Base-by-base conservation (phyloP, 1,140 invertebrate genomes). In the Lepidostoma basale region DNA sequence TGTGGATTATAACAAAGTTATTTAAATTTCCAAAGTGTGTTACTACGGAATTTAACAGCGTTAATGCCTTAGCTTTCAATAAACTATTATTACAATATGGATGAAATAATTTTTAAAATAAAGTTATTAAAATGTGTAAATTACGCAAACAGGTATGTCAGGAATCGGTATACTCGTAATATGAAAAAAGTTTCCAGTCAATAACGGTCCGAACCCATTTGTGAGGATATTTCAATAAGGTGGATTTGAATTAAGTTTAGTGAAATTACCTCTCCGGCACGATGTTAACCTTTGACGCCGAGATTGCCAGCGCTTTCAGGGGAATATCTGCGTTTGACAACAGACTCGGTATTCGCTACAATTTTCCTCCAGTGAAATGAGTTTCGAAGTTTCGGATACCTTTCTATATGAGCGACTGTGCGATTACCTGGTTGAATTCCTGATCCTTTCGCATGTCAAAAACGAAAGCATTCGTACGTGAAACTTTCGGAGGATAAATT, bases 271-370 rank as follows among this genome's bases (percentile, higher is more conserved):
- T 64, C 30, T 42, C 62, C 54, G 39, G 44, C 63, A 40, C 30
- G 44, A 63, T 60, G 28, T 52, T 45, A 45, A 58, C 54, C 54
- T 58, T 58, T 58, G 54, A 36, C 54, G 30, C 30, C 9, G 33
- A 36, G 30, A 39, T 39, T n/a, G n/a, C n/a, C 20, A 18, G 18
- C 20, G 14, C 18, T 39, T 58, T 16, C 39, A 25, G 44, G 14
- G 49, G 44, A 30, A 54, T 62, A 40, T 26, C 65, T 72, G 70
- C 56, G 54, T 72, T 72, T 72, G 70, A 72, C 70, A 72, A 72
- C 66, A 42, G 36, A 39, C 28, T 45, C 42, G 12, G 42, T 66
- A 66, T 58, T 58, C 28, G 70, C 65, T 65, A 72, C 70, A 68
- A 58, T 72, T 68, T 68, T 67, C 45, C 64, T 60, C 44, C 40